These are phyloP conservation scores for Apamea crenata DNA, from an alignment of 2,888 invertebrate genomes.

Conservation along the genomic window DNA sequence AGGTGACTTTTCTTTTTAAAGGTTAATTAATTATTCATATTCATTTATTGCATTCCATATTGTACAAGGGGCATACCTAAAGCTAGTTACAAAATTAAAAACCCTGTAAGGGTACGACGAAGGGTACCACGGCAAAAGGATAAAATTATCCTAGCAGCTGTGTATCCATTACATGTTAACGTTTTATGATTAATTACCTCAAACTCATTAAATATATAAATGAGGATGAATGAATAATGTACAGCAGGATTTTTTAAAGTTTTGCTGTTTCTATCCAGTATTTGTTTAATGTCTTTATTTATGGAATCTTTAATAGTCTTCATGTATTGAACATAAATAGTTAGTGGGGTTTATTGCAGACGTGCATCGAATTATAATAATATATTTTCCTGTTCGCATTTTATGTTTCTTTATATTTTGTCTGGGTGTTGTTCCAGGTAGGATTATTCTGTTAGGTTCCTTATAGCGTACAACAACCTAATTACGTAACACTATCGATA, in stretches of 20 bases:
- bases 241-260: background rate
- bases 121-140: background rate
- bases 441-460: background rate
- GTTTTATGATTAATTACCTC: background rate
- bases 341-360: background rate
- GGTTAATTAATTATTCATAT: background rate
- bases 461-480: too few relatives aligned
- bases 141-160: background rate
- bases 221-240: background rate
- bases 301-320: background rate
- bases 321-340: conserved; percentile 11
- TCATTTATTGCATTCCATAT: background rate
- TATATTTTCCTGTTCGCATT: background rate
- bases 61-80: background rate
- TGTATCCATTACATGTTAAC: background rate
- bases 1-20: background rate
- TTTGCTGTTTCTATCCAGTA: background rate
- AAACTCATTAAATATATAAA: background rate
- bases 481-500: background rate
- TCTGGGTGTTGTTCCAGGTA: background rate
- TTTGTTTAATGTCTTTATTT: background rate
- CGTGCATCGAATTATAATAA: background rate
- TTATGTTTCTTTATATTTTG: background rate
- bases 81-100: background rate
- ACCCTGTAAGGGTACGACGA: background rate